phyloP scores from a whole-genome alignment of 1,140 invertebrate species.

The Lepidurus arcticus region DNA sequence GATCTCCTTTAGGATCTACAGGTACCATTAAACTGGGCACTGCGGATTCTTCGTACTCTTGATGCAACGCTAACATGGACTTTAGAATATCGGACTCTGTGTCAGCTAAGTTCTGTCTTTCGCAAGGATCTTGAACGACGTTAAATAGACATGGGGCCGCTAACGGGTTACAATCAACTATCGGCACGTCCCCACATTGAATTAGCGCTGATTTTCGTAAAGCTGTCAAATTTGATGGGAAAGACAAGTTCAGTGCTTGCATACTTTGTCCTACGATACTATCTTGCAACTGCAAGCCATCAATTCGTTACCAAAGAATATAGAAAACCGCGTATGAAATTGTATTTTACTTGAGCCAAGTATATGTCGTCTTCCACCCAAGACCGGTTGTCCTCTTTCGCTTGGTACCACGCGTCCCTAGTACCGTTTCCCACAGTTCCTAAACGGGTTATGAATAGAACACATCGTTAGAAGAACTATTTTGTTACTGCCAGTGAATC shows the following conservation, averaged over 20 bases:
- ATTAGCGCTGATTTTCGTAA: slow-evolving; percentile 50
- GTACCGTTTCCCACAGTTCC: slow-evolving; percentile 53
- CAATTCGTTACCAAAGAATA: too few relatives aligned
- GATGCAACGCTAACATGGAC: slow-evolving; percentile 51
- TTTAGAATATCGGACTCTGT: slow-evolving; percentile 58
- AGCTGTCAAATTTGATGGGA: background rate
- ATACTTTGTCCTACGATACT: background rate
- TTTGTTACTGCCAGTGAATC: too few relatives aligned
- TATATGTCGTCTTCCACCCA: background rate
- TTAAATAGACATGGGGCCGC: slow-evolving; percentile 70
- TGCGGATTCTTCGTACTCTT: slow-evolving; percentile 59
- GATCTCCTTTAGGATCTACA: slow-evolving; percentile 60
- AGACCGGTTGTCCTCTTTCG: background rate
- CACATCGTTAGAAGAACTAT: background rate
- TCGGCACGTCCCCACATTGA: slow-evolving; percentile 39
- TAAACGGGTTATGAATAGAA: slow-evolving; percentile 62
- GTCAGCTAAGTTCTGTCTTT: slow-evolving; percentile 67
- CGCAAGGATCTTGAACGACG: slow-evolving; percentile 73
- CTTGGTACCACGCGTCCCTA: background rate
- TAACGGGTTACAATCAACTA: slow-evolving; percentile 53
- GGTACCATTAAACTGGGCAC: slow-evolving; percentile 64
- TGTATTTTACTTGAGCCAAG: background rate
- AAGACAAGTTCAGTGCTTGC: background rate
- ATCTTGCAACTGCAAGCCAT: background rate
- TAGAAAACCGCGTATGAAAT: too few relatives aligned